Evolutionary conservation across 2,797 vertebrate species (phyloP).

Genomic region (Meda fulgida): DNA sequence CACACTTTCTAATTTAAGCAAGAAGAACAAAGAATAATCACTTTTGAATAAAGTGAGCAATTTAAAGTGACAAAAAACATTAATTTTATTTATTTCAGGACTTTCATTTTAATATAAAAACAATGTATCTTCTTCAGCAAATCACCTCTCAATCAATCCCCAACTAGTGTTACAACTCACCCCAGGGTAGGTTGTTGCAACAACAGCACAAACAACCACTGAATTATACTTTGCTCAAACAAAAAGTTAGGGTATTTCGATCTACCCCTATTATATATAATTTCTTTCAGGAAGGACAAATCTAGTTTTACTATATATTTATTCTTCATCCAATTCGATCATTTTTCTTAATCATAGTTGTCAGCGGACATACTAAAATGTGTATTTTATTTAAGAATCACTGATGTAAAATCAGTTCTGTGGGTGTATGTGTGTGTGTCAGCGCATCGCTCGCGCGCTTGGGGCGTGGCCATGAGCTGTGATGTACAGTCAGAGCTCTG

Average conservation of each 20-base stretch:
- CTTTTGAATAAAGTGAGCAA: no score
- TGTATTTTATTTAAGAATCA: not conserved
- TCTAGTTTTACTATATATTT: not conserved
- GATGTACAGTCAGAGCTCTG: constrained; percentile 21
- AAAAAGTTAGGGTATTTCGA: not conserved
- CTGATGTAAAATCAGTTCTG: not conserved
- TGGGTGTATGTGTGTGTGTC: no score
- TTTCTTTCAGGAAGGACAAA: not conserved
- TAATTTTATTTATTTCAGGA: no score
- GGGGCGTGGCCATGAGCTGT: constrained; percentile 71
- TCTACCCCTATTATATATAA: not conserved
- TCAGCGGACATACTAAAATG: not conserved
- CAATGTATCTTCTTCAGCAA: no score
- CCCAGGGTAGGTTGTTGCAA: not conserved
- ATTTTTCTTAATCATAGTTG: no score
- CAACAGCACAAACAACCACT: not conserved
- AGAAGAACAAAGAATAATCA: no score
- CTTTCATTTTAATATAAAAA: no score
- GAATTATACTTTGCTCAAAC: not conserved
- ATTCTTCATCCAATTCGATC: not conserved
- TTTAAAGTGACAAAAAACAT: no score
- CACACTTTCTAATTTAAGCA: no score
- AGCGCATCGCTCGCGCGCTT: not conserved
- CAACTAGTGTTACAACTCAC: not conserved
- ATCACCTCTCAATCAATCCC: no score